Conservation (phyloP, 2,797 vertebrate species). For the Gymnoscopelus microlampas region DNA sequence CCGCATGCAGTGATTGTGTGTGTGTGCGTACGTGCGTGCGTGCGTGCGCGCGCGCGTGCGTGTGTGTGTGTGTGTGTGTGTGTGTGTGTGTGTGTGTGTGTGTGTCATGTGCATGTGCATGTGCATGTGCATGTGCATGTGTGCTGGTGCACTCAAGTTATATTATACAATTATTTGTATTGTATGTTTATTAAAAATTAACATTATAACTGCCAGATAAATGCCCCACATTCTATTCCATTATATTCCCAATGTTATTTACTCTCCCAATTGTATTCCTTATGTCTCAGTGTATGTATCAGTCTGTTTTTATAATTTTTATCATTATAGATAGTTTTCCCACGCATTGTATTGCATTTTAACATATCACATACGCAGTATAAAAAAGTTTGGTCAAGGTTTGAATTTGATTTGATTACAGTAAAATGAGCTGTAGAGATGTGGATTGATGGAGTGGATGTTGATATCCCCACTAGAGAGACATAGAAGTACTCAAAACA, state of each 20-base stretch:
- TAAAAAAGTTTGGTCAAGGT: too few species aligned
- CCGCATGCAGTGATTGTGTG: slow-evolving; percentile 24
- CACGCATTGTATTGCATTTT: not conserved
- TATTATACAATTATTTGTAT: too few species aligned
- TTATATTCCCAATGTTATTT: not conserved
- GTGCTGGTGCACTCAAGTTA: too few species aligned
- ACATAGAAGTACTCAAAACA: slow-evolving; percentile 32
- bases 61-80: too few species aligned
- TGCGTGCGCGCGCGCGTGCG: too few species aligned
- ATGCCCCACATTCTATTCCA: slow-evolving; percentile 22
- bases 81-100: too few species aligned
- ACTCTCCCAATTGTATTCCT: not conserved
- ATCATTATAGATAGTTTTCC: too few species aligned
- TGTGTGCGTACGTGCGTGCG: not conserved
- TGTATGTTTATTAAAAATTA: too few species aligned
- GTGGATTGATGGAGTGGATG: slow-evolving; percentile 3
- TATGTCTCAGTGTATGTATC: slow-evolving; percentile 15
- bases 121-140: too few species aligned
- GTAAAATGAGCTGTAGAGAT: not conserved
- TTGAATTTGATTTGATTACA: too few species aligned
- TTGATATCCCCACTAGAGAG: slow-evolving; percentile 11
- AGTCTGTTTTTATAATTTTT: not conserved
- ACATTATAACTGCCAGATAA: slow-evolving; percentile 21
- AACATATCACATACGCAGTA: not conserved
- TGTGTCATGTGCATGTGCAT: too few species aligned